Evolutionary conservation across 2,113 vertebrate genomes (phyloP).

Genomic region (Sakesphorus luctuosus): DNA sequence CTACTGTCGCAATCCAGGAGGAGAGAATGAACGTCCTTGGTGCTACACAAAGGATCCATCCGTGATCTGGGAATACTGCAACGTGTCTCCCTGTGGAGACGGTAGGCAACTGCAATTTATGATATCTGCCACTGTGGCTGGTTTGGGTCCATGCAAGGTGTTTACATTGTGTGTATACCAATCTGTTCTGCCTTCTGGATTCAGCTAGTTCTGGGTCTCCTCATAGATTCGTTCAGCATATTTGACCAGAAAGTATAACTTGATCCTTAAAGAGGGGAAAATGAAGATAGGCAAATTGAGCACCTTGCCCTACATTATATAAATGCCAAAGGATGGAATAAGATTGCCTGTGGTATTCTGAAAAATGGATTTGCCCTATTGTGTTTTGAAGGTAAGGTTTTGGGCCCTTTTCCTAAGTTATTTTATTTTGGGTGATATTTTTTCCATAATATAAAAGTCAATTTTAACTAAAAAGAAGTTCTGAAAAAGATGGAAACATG

Average conservation of each 20-base stretch:
- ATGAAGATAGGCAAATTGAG: neutral
- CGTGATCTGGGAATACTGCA: constrained; percentile 89
- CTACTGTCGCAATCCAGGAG: constrained; percentile 88
- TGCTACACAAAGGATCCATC: constrained; percentile 84
- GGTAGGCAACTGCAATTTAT: constrained; percentile 16
- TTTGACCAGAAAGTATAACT: neutral
- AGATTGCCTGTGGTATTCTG: neutral
- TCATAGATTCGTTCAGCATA: neutral
- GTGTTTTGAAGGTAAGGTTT: neutral
- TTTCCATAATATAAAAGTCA: neutral
- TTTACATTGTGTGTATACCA: rapidly evolving
- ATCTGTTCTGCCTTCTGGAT: neutral
- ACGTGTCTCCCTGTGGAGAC: constrained; percentile 78
- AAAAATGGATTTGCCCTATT: neutral
- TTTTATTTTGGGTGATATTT: neutral
- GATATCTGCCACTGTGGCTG: neutral
- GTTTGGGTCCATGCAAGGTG: neutral
- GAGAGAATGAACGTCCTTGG: constrained; percentile 86
- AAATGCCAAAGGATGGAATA: neutral
- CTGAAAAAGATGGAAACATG: neutral
- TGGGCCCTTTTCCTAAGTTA: neutral
- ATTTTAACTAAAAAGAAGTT: neutral
- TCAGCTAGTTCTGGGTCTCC: neutral
- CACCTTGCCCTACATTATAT: neutral
- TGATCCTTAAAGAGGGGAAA: neutral